Base-by-base conservation (phyloP, 23 tunicate genomes). In the Trididemnum miniatum region DNA sequence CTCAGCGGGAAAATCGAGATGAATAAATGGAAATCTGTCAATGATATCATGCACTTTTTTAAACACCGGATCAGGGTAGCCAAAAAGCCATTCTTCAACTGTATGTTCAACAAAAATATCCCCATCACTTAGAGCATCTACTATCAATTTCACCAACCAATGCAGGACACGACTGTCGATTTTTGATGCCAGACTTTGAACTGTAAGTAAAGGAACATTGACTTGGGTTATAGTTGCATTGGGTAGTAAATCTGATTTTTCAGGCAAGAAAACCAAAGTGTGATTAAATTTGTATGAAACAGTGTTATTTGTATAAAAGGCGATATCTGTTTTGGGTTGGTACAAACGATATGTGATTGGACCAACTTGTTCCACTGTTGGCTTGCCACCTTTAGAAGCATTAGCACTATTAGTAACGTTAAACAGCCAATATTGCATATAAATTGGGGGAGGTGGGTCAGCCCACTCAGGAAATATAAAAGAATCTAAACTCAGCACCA, bases 361-460 rank as follows among this genome's bases (percentile, higher is more conserved):
- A 5, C 98, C 98, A 52, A 84, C 63, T 72, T 93, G 71, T n/a
- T 80, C 39, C 25, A 93, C 84, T 24, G 44, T 80, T 0, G 98
- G 90, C 63, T 88, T 93, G 50, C 51, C 74, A 28, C 98, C 98
- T 18, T 35, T 1, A 5, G 79, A 9, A 3, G 88, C 80, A 34
- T 84, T 79, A 29, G 79, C 87, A 31, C 89, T 88, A 50, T 93
- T 93, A 2, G 90, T 88, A 2, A 93, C 85, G 39, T 93, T 88
- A 39, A 93, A 93, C 75, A 93, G 35, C 94, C 92, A 93, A 64
- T 88, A 93, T 50, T 93, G 89, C 98, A 93, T 93, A 81, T 88
- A 93, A 12, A 93, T 88, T 36, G 98, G 98, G 18, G 98, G 98
- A 36, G 84, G 59, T 1, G 93, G 93, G 79, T 67, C 77, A 81